These are phyloP conservation scores for Drosophila mimetica DNA, from an alignment of 2,888 invertebrate species.

Conservation along the genomic window DNA sequence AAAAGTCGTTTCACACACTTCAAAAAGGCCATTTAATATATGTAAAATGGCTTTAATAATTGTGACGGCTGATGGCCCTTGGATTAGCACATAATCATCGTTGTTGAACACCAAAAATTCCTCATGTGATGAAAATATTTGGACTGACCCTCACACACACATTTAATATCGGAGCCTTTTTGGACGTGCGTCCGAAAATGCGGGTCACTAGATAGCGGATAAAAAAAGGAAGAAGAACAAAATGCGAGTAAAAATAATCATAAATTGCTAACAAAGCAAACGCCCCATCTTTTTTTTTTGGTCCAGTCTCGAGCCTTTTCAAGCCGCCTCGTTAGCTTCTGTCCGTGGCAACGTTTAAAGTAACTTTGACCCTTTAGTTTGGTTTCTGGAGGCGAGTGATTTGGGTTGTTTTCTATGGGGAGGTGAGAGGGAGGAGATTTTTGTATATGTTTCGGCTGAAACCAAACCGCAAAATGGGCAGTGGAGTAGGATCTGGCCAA, in stretches of 20 bases:
- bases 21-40: background rate
- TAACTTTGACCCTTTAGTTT: constrained; percentile 69
- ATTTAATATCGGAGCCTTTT: constrained; percentile 42
- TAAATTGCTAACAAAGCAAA: constrained; percentile 72
- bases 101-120: constrained; percentile 23
- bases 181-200: constrained; percentile 31
- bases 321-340: constrained; percentile 18
- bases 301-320: constrained; percentile 8
- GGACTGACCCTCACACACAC: constrained; percentile 13
- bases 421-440: background rate
- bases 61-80: constrained; percentile 19
- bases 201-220: constrained; percentile 53
- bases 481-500: constrained; percentile 19
- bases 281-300: constrained; percentile 47
- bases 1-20: background rate
- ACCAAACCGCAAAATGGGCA: constrained; percentile 12
- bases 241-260: constrained; percentile 69
- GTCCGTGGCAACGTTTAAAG: constrained; percentile 53
- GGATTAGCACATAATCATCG: constrained; percentile 72
- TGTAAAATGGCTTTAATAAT: constrained; percentile 1
- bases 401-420: constrained; percentile 40
- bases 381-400: constrained; percentile 55
- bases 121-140: constrained; percentile 21
- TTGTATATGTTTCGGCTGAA: constrained; percentile 25
- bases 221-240: constrained; percentile 31